Evolutionary conservation across 2,888 invertebrate species (phyloP), one percentile per base, ranked within the genome.

Genomic region (Tenthredo livida): DNA sequence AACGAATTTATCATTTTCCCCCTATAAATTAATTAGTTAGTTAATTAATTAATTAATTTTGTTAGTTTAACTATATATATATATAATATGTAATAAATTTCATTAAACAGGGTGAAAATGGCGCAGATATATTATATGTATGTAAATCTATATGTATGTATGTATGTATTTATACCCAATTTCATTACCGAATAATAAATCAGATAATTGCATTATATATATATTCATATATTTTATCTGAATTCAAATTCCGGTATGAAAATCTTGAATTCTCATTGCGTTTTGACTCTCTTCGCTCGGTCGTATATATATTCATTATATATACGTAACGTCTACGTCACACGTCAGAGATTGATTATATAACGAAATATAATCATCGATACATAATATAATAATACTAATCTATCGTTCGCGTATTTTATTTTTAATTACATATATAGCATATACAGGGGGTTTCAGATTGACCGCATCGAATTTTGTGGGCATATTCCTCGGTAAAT

Each of bases 311-410:
- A 40, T 43, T 33, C 1, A 67, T 21, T n/a, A n/a, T 9, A 67
- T 21, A 72, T 40, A 72, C 40, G 17, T 70, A 70, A 70, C 6
- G 70, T 70, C 17, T 50, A 72, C 29, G 67, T 72, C 40, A 72
- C 40, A 40, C 72, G 43, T 72, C 9, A 67, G 33, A 67, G 67
- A 10, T 9, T 33, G 67, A 67, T 67, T 33, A 67, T 67, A 67
- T 33, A 67, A 33, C 17, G 17, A 17, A 4, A 67, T 61, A 61
- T 61, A 61, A 25, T 61, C 54, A 54, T 54, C n/a, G n/a, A 61
- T 25, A 25, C 3, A 25, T 61, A 61, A 61, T 61, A 33, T 33
- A 33, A 33, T 33, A 12, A 25, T 67, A 33, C 33, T 73, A 73
- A 73, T 73, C 43, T 73, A 43, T 73, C 9, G 21, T 43, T 21